These are phyloP conservation scores for Tachystola acroxantha DNA, from an alignment of 2,888 invertebrate genomes.

Conservation along the genomic window DNA sequence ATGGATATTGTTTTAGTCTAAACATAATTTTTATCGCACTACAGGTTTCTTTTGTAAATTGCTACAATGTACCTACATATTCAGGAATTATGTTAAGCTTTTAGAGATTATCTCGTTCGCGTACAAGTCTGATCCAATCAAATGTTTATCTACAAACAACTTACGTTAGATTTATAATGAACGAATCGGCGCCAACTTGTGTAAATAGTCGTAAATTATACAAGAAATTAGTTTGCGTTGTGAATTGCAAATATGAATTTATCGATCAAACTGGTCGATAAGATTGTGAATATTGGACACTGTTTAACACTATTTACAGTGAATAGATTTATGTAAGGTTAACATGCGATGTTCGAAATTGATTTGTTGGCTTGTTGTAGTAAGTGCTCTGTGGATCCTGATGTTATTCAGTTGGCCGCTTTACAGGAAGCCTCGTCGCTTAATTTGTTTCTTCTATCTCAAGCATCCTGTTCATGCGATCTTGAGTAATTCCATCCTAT, in stretches of 20 bases:
- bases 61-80: too few relatives aligned
- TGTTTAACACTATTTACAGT: constrained; percentile 16
- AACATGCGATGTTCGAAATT: constrained; percentile 6
- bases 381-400: background rate
- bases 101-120: too few relatives aligned
- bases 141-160: constrained; percentile 1
- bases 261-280: constrained; percentile 12
- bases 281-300: constrained; percentile 14
- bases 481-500: too few relatives aligned
- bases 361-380: background rate
- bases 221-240: constrained; percentile 14
- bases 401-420: too few relatives aligned
- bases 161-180: constrained; percentile 10
- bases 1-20: too few relatives aligned
- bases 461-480: too few relatives aligned
- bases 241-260: constrained; percentile 21
- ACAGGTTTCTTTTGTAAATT: too few relatives aligned
- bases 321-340: constrained; percentile 12
- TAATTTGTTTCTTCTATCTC: too few relatives aligned
- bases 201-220: constrained; percentile 16
- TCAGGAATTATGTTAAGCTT: too few relatives aligned
- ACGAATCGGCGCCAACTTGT: constrained; percentile 8
- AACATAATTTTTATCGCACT: too few relatives aligned
- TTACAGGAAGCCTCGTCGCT: too few relatives aligned
- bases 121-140: too few relatives aligned